phyloP scores from a whole-genome alignment of 2,888 invertebrate genomes.

The Himalopsyche tibetana region DNA sequence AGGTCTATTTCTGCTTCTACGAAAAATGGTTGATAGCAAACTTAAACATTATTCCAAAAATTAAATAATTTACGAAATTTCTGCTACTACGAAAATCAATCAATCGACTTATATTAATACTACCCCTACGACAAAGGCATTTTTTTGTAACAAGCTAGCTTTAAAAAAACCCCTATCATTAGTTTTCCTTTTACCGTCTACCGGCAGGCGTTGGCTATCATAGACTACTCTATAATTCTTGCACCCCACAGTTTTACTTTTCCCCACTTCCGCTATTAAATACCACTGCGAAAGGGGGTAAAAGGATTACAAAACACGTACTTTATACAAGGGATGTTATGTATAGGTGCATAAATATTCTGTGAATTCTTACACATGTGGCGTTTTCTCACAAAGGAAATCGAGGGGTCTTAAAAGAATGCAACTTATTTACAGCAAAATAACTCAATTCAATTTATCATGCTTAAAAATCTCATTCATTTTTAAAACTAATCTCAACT shows the following conservation, averaged over 20 bases:
- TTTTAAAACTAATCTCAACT: too few species aligned
- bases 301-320: slow-evolving; percentile 14
- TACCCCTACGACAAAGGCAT: too few species aligned
- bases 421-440: neutral
- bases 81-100: too few species aligned
- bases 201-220: neutral
- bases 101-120: too few species aligned
- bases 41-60: too few species aligned
- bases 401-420: neutral
- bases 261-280: slow-evolving; percentile 12
- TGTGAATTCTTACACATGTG: slow-evolving; percentile 22
- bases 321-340: neutral
- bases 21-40: too few species aligned
- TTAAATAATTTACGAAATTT: too few species aligned
- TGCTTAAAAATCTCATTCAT: too few species aligned
- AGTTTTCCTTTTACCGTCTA: neutral
- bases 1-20: too few species aligned
- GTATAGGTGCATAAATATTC: neutral
- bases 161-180: neutral
- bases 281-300: neutral
- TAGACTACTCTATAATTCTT: slow-evolving; percentile 18
- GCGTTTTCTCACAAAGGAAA: neutral
- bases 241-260: slow-evolving; percentile 8
- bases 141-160: too few species aligned
- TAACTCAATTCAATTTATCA: neutral